Conservation (phyloP, 2,113 vertebrate genomes). For the Channa maculata region DNA sequence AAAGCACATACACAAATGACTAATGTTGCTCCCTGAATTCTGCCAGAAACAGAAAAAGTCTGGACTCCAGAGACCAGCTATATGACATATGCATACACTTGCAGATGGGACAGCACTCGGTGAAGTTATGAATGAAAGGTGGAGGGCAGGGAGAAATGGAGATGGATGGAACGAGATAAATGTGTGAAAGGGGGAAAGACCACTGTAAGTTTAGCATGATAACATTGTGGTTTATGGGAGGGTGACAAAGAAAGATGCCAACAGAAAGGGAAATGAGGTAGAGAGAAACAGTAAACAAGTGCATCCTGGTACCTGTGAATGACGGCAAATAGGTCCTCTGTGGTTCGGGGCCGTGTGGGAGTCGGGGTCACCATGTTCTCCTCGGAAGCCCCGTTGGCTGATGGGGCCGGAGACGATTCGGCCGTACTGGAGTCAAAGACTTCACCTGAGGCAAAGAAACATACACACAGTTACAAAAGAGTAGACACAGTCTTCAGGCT, state of each 20-base stretch:
- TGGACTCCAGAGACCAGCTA: constrained; percentile 21
- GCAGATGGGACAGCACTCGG: constrained; percentile 46
- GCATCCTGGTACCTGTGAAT: constrained; percentile 92
- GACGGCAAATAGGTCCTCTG: constrained; percentile 96
- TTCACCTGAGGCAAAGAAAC: constrained; percentile 80
- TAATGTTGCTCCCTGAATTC: neutral
- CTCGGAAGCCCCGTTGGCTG: constrained; percentile 71
- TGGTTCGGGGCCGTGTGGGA: constrained; percentile 90
- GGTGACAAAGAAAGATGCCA: neutral
- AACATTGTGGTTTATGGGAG: no score
- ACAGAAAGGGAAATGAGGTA: neutral
- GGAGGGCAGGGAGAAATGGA: constrained; percentile 33
- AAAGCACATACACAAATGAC: constrained; percentile 37
- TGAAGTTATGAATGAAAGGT: constrained; percentile 65
- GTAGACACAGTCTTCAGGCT: constrained; percentile 9
- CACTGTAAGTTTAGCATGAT: neutral
- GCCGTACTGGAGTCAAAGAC: constrained; percentile 83
- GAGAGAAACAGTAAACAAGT: constrained; percentile 18
- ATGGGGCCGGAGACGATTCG: constrained; percentile 72
- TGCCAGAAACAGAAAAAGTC: neutral
- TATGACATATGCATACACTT: constrained; percentile 42
- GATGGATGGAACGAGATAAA: constrained; percentile 4
- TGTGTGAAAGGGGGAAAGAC: constrained; percentile 12
- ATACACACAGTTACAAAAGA: constrained; percentile 11
- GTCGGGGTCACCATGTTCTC: constrained; percentile 88